Percentiles rank a stretch among this genome's conserved stretches.
Evolutionary conservation across 2,888 invertebrate species (phyloP).

Genomic region (Amblyjoppa proteus): DNA sequence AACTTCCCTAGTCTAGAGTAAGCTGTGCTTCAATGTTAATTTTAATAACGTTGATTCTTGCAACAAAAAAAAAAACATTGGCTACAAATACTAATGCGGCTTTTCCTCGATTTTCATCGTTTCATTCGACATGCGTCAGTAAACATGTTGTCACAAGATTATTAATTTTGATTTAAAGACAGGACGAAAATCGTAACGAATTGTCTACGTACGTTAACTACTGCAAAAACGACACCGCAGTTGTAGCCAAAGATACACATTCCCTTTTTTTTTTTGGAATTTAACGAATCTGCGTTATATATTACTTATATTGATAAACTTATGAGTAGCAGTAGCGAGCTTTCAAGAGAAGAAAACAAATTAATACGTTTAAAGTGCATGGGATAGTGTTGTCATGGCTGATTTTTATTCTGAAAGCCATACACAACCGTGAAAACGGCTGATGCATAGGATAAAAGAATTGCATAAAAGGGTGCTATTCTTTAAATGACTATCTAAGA

Average conservation of each 20-base stretch:
- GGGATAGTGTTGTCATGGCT: conserved; percentile 13
- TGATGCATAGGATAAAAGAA: conserved; percentile 9
- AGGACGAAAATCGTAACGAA: conserved; percentile 22
- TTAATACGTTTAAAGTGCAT: conserved; percentile 14
- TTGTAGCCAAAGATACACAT: conserved; percentile 40
- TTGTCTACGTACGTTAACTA: conserved; percentile 20
- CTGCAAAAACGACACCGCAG: conserved; percentile 31
- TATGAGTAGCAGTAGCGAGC: conserved; percentile 21
- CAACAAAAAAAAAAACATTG: neutral
- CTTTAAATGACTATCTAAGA: conserved; percentile 1
- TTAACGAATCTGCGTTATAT: conserved; percentile 1
- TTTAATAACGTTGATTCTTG: conserved; percentile 25
- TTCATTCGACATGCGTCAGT: conserved; percentile 42
- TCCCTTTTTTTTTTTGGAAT: neutral
- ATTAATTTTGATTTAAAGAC: neutral
- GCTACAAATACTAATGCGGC: conserved; percentile 32
- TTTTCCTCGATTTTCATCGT: conserved; percentile 12
- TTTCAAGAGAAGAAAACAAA: conserved; percentile 1
- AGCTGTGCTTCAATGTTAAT: conserved; percentile 23
- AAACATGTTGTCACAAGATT: conserved; percentile 15
- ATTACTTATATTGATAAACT: conserved; percentile 2
- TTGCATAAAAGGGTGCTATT: conserved; percentile 11
- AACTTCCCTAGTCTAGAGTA: conserved; percentile 29
- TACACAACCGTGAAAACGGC: conserved; percentile 10
- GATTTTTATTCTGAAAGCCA: conserved; percentile 1